phyloP scores from a whole-genome alignment of 2,888 invertebrate species.

The Perithous albicinctus region DNA sequence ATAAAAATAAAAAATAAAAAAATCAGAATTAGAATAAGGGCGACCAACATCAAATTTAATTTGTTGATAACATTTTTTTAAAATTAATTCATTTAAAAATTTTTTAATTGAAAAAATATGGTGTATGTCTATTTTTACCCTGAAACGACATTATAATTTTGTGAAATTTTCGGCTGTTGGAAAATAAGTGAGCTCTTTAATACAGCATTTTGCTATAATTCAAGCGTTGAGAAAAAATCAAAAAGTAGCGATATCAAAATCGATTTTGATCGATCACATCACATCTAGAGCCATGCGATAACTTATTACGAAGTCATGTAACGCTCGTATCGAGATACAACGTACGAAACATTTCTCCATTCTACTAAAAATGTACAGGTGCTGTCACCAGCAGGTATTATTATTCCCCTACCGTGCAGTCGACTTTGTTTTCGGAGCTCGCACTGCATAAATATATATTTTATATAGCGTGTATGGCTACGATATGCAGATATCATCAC shows the following conservation, averaged over 20 bases:
- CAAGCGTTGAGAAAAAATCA: no score
- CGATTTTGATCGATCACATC: background rate
- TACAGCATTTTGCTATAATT: background rate
- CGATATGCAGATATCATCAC: constrained; percentile 4
- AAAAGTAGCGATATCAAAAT: background rate
- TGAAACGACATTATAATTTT: no score
- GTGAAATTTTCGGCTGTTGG: no score
- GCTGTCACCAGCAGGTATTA: background rate
- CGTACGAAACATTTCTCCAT: constrained; percentile 8
- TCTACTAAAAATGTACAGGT: constrained; percentile 5
- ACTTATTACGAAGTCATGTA: background rate
- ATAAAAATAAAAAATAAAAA: no score
- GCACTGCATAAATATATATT: background rate
- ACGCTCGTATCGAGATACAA: background rate
- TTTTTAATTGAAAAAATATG: no score
- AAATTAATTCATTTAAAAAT: no score
- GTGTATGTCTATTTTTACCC: no score
- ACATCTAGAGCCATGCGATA: background rate
- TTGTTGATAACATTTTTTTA: no score
- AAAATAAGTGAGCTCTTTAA: no score
- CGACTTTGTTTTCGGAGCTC: constrained; percentile 1
- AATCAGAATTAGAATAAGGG: no score
- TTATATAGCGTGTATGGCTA: background rate
- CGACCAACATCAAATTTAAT: no score
- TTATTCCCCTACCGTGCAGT: constrained; percentile 5